Percentiles rank a stretch among this genome's conserved stretches.
Conservation (phyloP, 2,113 vertebrate genomes). For the Delphinus delphis region DNA sequence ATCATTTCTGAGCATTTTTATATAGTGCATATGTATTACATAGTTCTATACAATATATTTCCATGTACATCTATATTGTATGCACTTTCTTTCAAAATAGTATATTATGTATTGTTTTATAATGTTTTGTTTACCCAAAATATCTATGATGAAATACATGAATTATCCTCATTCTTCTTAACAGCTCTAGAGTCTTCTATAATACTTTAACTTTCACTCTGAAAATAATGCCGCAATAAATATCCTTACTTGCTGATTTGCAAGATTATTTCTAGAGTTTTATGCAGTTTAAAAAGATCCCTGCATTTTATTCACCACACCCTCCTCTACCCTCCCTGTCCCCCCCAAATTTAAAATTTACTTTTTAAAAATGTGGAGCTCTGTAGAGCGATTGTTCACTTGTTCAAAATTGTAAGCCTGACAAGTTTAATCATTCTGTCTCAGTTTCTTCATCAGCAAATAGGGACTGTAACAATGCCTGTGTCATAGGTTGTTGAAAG, state of each 20-base stretch:
- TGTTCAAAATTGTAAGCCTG: not conserved
- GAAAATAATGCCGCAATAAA: not conserved
- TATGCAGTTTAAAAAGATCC: not conserved
- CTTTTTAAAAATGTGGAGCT: not conserved
- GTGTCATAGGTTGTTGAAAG: not conserved
- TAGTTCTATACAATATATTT: not conserved
- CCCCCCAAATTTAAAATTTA: not conserved
- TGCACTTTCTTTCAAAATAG: not conserved
- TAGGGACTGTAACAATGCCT: not conserved
- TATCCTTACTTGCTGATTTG: not conserved
- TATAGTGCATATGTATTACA: not conserved
- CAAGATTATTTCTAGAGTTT: not conserved
- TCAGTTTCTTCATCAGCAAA: not conserved
- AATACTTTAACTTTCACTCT: not conserved
- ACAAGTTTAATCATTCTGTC: not conserved
- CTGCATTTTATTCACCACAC: not conserved
- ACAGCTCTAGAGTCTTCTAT: not conserved
- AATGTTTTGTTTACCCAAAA: not conserved
- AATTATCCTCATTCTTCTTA: not conserved
- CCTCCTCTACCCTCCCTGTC: not conserved
- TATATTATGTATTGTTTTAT: not conserved
- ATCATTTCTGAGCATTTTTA: not conserved
- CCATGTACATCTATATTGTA: not conserved
- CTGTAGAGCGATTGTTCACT: not conserved
- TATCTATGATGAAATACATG: not conserved